phyloP scores from a whole-genome alignment of 2,797 vertebrate genomes.

The Holocentrus rufus region DNA sequence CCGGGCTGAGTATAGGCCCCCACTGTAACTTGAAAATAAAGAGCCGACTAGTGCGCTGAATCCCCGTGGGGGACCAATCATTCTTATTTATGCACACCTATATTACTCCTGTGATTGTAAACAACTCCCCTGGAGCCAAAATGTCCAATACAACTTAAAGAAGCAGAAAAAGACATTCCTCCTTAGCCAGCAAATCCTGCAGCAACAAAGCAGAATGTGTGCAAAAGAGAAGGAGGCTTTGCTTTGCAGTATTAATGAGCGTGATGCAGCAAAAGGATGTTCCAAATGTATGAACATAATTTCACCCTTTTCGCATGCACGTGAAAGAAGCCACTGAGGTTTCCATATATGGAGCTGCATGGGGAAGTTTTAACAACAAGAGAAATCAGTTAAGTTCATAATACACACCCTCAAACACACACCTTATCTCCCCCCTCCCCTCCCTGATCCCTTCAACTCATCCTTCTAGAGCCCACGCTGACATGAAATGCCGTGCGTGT shows the following conservation, averaged over 20 bases:
- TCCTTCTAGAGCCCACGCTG: constrained; percentile 13
- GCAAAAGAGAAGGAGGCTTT: not conserved
- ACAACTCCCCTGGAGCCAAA: constrained; percentile 14
- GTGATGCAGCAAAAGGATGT: constrained; percentile 7
- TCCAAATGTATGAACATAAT: constrained; percentile 16
- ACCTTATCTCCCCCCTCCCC: constrained; percentile 2
- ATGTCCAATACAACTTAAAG: constrained; percentile 15
- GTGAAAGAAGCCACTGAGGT: constrained; percentile 8
- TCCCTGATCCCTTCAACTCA: constrained; percentile 37
- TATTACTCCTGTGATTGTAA: constrained; percentile 7
- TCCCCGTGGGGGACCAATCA: constrained; percentile 7
- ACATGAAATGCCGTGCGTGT: constrained; percentile 17
- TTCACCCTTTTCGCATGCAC: not conserved
- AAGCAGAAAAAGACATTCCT: not conserved
- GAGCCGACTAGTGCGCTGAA: not conserved
- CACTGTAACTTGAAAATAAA: not conserved
- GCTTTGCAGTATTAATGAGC: constrained; percentile 1
- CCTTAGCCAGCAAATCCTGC: not conserved
- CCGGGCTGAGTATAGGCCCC: not conserved
- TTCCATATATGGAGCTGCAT: constrained; percentile 39
- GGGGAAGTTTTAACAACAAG: constrained; percentile 4
- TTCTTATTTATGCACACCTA: constrained; percentile 15
- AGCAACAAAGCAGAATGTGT: not conserved
- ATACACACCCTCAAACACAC: constrained; percentile 23
- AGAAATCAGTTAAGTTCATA: constrained; percentile 22